Percentiles rank a stretch among this genome's conserved stretches.
Conservation (phyloP, 2,113 vertebrate genomes). For the Thalassarche chlororhynchos region DNA sequence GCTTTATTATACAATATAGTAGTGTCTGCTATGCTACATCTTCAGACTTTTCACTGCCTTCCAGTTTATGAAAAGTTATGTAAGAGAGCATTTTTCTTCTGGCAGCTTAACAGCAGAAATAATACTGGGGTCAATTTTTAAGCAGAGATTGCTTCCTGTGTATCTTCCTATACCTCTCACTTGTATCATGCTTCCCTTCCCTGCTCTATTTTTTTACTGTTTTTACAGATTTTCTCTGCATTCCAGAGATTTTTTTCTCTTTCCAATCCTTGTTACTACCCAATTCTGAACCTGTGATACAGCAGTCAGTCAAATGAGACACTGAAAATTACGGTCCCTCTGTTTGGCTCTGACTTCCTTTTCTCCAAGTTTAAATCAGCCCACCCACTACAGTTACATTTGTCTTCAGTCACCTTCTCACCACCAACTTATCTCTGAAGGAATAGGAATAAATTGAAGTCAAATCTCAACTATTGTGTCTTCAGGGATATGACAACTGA, state of each 20-base stretch:
- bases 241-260: background rate
- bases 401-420: constrained; percentile 26
- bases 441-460: constrained; percentile 25
- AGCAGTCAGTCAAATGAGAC: background rate
- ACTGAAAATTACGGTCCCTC: background rate
- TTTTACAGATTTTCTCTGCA: background rate
- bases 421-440: constrained; percentile 21
- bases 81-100: background rate
- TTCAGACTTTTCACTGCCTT: background rate
- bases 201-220: background rate
- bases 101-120: background rate
- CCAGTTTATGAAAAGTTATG: background rate
- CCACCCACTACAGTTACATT: constrained; percentile 13
- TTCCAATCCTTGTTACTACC: background rate
- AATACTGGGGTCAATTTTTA: background rate
- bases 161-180: background rate
- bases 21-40: background rate
- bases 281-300: background rate
- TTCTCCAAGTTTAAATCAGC: background rate
- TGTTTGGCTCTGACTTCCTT: background rate
- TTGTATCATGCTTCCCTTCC: background rate
- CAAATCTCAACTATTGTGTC: constrained; percentile 14
- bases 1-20: background rate
- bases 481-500: constrained; percentile 8
- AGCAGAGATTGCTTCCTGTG: background rate